Conservation (phyloP, 2,888 invertebrate species). For the Zaprionus lineosus region DNA sequence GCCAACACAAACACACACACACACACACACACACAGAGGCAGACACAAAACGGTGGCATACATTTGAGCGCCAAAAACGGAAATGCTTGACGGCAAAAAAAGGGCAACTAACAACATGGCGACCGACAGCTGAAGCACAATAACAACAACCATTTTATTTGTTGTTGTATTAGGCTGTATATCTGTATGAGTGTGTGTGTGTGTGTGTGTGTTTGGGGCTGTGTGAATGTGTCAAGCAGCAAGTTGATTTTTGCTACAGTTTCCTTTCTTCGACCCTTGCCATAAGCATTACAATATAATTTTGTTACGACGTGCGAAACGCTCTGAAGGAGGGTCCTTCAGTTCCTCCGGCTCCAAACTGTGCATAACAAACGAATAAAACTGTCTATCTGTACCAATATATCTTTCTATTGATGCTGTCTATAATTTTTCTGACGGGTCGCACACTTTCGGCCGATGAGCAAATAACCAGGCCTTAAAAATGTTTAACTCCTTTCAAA, state of each 20-base stretch:
- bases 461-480: too few species aligned
- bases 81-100: conserved; percentile 57
- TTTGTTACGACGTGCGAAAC: too few species aligned
- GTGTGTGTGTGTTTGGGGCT: conserved; percentile 9
- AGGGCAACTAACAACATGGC: conserved; percentile 52
- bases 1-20: neutral
- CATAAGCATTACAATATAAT: neutral
- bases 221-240: conserved; percentile 33
- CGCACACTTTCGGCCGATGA: too few species aligned
- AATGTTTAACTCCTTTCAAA: too few species aligned
- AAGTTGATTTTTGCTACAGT: conserved; percentile 36
- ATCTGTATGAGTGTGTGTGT: conserved; percentile 9
- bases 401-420: too few species aligned
- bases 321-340: too few species aligned
- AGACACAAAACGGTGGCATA: conserved; percentile 52
- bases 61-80: conserved; percentile 62
- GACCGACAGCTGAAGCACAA: conserved; percentile 41
- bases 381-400: too few species aligned
- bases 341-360: too few species aligned
- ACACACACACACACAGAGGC: neutral
- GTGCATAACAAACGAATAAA: too few species aligned
- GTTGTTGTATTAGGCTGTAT: neutral
- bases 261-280: conserved; percentile 11
- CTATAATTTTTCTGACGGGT: too few species aligned
- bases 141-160: conserved; percentile 27